These are phyloP conservation scores for Protophormia terraenovae DNA, from an alignment of 2,888 invertebrate species.

Conservation along the genomic window DNA sequence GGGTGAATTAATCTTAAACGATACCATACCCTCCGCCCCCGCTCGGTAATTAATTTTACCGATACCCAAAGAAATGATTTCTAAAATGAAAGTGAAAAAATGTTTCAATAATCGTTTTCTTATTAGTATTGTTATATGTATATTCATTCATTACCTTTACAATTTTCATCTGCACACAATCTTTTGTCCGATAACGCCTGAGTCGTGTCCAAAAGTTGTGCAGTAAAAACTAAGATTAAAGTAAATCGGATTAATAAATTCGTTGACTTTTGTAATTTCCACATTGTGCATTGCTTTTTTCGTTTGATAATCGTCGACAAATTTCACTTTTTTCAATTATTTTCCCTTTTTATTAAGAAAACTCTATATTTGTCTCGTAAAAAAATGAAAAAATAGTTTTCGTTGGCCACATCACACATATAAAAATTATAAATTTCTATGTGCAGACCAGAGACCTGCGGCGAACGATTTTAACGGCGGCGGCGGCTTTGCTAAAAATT, in stretches of 20 bases:
- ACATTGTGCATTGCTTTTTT: conserved; percentile 66
- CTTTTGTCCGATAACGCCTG: conserved; percentile 85
- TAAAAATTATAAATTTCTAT: conserved; percentile 23
- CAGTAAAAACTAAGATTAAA: conserved; percentile 34
- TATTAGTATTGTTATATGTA: conserved; percentile 7
- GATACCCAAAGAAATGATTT: conserved; percentile 82
- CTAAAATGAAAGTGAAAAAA: conserved; percentile 65
- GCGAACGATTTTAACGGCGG: background rate
- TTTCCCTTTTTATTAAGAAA: conserved; percentile 33
- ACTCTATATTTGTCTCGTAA: conserved; percentile 46
- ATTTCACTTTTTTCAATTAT: conserved; percentile 13
- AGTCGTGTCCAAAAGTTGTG: conserved; percentile 75
- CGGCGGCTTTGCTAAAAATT: too few species aligned
- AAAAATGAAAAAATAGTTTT: conserved; percentile 49
- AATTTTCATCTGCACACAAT: conserved; percentile 87
- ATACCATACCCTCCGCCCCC: conserved; percentile 83
- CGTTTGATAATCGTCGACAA: conserved; percentile 27
- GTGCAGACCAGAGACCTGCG: background rate
- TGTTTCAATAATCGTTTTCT: too few species aligned
- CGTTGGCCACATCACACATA: conserved; percentile 69
- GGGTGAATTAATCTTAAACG: conserved; percentile 84
- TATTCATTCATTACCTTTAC: conserved; percentile 84
- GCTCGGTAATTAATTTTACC: conserved; percentile 84
- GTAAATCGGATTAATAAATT: conserved; percentile 56
- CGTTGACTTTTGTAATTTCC: conserved; percentile 45